Percentiles rank a stretch among this genome's conserved stretches.
Conservation (phyloP, 53 echinoderm and acorn worm species). For the Holothuria scabra region DNA sequence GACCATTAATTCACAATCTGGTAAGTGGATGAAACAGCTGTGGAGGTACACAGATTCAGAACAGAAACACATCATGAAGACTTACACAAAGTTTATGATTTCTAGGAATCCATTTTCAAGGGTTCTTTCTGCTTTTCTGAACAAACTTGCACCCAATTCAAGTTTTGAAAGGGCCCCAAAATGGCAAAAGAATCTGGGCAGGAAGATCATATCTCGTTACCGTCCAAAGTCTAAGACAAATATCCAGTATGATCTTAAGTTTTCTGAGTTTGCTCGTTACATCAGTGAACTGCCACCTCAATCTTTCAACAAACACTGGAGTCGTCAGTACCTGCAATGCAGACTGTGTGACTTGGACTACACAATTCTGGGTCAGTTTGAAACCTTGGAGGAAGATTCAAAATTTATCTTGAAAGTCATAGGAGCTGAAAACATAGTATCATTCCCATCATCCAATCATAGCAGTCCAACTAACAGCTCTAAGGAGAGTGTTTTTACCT, state of each 20-base stretch:
- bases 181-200: constrained; percentile 57
- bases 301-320: constrained; percentile 63
- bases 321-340: constrained; percentile 44
- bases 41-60: constrained; percentile 1
- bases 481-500: constrained; percentile 7
- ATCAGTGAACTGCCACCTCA: constrained; percentile 9
- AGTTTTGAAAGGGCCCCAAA: constrained; percentile 30
- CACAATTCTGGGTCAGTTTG: constrained; percentile 65
- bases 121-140: constrained; percentile 66
- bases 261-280: constrained; percentile 61
- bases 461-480: constrained; percentile 77
- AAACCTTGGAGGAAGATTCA: constrained; percentile 61
- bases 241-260: constrained; percentile 57
- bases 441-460: constrained; percentile 62
- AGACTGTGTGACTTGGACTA: constrained; percentile 65
- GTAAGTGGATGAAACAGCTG: constrained; percentile 25
- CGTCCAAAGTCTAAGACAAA: constrained; percentile 10
- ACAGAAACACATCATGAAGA: constrained; percentile 32
- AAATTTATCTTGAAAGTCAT: constrained; percentile 56
- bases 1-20: constrained; percentile 48
- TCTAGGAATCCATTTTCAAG: constrained; percentile 69
- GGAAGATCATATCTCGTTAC: constrained; percentile 52
- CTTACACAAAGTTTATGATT: constrained; percentile 69
- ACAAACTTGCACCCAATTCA: constrained; percentile 67
- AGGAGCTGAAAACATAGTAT: constrained; percentile 54